Evolutionary conservation across 2,888 invertebrate species (phyloP).

Genomic region (Tetanocera ferruginea): DNA sequence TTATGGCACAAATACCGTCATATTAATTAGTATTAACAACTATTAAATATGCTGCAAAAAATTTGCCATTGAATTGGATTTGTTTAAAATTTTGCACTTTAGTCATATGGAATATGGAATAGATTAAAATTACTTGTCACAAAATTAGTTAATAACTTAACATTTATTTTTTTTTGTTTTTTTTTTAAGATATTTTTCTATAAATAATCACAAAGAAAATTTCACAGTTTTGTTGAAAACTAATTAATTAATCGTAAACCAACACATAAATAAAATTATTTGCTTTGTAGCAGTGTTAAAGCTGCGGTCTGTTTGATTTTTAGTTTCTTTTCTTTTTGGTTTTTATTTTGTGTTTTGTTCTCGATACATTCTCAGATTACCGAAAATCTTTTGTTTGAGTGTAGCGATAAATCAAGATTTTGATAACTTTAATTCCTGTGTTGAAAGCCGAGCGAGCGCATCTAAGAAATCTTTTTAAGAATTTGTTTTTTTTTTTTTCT

Average conservation of each 20-base stretch:
- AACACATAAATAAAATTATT: neutral
- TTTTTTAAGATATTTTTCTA: too few species aligned
- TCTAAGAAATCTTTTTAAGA: constrained; percentile 7
- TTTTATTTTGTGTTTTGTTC: neutral
- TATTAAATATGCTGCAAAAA: too few species aligned
- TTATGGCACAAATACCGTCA: too few species aligned
- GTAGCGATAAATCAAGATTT: constrained; percentile 23
- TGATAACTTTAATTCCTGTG: constrained; percentile 10
- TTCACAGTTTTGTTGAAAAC: neutral
- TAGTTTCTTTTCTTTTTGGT: neutral
- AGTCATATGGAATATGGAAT: too few species aligned
- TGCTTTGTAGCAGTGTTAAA: too few species aligned
- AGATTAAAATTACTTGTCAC: too few species aligned
- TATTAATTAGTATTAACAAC: too few species aligned
- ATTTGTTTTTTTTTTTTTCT: neutral
- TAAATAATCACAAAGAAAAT: too few species aligned
- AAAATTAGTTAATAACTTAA: too few species aligned
- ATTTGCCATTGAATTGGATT: too few species aligned
- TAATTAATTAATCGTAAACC: neutral
- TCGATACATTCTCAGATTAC: neutral
- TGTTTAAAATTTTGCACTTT: too few species aligned
- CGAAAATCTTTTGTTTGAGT: constrained; percentile 17
- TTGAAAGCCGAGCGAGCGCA: constrained; percentile 19
- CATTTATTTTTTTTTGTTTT: too few species aligned
- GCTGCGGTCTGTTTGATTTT: neutral